These are phyloP conservation scores for Leptopilina drosophilae DNA, from an alignment of 2,888 invertebrate genomes.

Conservation along the genomic window DNA sequence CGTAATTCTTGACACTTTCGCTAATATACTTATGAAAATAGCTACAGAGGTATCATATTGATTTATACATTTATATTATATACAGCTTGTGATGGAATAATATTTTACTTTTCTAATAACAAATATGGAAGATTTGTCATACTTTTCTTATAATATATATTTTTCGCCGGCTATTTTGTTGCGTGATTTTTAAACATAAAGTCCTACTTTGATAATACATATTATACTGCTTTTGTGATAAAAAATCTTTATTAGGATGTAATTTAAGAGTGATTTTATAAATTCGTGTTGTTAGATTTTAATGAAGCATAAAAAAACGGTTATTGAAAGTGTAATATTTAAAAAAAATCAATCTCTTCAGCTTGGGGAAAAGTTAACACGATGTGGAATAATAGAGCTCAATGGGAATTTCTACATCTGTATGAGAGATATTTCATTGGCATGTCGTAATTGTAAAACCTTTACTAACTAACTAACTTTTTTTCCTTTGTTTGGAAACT, in stretches of 20 bases:
- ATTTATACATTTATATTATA: not conserved
- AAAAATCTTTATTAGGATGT: conserved; percentile 24
- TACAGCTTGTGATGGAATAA: not conserved
- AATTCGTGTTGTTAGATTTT: conserved; percentile 23
- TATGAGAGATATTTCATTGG: no score
- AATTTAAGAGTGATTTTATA: conserved; percentile 15
- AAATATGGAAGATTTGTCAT: conserved; percentile 3
- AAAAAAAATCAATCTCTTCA: conserved; percentile 4
- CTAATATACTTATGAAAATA: not conserved
- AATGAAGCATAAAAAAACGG: conserved; percentile 30
- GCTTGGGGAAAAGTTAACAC: not conserved
- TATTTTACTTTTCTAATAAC: no score
- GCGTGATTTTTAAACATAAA: conserved; percentile 25
- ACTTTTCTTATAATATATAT: not conserved
- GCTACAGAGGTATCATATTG: not conserved
- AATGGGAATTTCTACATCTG: not conserved
- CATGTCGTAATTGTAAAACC: no score
- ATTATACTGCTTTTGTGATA: not conserved
- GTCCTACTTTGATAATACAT: not conserved
- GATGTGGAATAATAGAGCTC: no score
- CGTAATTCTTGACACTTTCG: conserved; percentile 10
- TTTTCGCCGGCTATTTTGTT: not conserved
- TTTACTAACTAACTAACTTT: no score
- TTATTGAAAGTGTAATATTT: not conserved
- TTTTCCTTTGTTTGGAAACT: no score